These are phyloP conservation scores for Chaetogeoica ovagalla DNA, from an alignment of 2,888 invertebrate genomes.

Conservation along the genomic window DNA sequence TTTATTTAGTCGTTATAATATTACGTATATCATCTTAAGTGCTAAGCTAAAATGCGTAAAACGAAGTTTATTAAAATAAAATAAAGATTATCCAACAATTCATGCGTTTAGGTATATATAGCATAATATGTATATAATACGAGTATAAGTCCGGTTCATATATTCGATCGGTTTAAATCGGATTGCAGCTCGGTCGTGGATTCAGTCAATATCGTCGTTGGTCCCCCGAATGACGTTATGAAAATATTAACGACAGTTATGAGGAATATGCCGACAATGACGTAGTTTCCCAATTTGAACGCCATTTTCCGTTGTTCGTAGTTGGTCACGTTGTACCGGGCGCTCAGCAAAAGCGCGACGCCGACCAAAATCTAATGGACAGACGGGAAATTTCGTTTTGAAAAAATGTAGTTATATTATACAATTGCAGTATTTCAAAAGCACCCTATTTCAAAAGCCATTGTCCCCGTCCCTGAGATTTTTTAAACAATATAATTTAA, in stretches of 20 bases:
- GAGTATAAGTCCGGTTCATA: not conserved
- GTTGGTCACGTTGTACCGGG: conserved; percentile 78
- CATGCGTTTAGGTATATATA: not conserved
- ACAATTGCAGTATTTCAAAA: too few relatives aligned
- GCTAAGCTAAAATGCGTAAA: too few relatives aligned
- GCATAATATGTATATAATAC: not conserved
- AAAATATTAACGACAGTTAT: conserved; percentile 86
- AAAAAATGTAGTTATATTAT: not conserved
- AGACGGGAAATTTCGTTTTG: not conserved
- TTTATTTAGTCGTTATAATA: too few relatives aligned
- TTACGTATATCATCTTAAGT: too few relatives aligned
- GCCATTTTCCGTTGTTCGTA: conserved; percentile 75
- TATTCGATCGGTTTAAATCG: not conserved
- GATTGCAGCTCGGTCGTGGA: not conserved
- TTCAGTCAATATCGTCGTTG: conserved; percentile 14
- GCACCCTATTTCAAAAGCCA: too few relatives aligned
- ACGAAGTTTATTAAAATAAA: too few relatives aligned
- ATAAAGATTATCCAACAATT: too few relatives aligned
- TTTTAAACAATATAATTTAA: too few relatives aligned
- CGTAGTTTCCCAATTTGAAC: conserved; percentile 80
- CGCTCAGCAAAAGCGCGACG: conserved; percentile 78
- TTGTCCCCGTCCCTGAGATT: too few relatives aligned
- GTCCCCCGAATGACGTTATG: conserved; percentile 58
- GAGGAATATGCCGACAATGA: conserved; percentile 80
- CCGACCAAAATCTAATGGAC: conserved; percentile 75